Evolutionary conservation across 2,888 invertebrate genomes (phyloP).

Genomic region (Drosophila merina): DNA sequence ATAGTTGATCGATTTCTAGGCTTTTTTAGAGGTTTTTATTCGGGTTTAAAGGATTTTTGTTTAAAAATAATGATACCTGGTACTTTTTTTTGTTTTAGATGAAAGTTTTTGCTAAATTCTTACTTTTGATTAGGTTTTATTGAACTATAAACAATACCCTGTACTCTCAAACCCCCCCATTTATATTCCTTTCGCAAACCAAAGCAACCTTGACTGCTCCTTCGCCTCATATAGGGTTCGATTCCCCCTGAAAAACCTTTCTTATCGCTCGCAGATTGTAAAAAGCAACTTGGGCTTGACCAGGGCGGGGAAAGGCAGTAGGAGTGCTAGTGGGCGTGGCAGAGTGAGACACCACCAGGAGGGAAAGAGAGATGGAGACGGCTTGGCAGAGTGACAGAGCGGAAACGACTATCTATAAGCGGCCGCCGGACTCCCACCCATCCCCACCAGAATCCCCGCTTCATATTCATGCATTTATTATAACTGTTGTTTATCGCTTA

Average conservation of each 20-base stretch:
- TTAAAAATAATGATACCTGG: too few relatives aligned
- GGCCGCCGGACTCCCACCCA: constrained; percentile 3
- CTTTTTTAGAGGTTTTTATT: too few relatives aligned
- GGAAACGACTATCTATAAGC: constrained; percentile 16
- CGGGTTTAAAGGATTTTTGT: too few relatives aligned
- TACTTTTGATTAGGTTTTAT: too few relatives aligned
- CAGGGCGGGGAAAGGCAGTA: background rate
- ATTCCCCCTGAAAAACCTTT: background rate
- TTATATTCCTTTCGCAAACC: background rate
- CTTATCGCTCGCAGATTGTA: background rate
- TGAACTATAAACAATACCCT: too few relatives aligned
- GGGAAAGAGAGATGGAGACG: background rate
- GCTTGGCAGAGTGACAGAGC: constrained; percentile 22
- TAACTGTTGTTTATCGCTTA: constrained; percentile 23
- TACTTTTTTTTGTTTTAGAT: too few relatives aligned
- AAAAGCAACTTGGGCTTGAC: background rate
- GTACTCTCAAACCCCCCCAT: too few relatives aligned
- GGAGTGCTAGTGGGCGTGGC: too few relatives aligned
- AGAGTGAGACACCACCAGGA: too few relatives aligned
- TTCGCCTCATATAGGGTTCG: background rate
- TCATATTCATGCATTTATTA: constrained; percentile 35
- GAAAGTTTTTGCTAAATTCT: too few relatives aligned
- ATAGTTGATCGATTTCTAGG: background rate
- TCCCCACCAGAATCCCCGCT: constrained; percentile 8
- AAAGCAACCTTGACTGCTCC: background rate